phyloP scores from a whole-genome alignment of 2,113 vertebrate species.

The Strigops habroptila region DNA sequence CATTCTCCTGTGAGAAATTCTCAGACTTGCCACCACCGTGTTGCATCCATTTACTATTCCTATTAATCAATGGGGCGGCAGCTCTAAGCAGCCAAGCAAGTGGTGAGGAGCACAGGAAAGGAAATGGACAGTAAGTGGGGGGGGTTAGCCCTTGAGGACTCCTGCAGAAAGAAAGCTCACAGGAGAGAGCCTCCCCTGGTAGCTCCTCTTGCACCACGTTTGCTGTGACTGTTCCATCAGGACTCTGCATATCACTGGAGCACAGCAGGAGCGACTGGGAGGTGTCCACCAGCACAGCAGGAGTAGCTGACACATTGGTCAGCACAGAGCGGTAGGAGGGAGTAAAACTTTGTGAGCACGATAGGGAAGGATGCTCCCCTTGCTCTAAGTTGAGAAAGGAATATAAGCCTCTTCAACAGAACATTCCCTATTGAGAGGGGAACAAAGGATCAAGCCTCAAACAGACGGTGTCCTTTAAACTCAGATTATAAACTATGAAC shows the following conservation, averaged over 20 bases:
- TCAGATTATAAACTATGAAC: not conserved
- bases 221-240: not conserved
- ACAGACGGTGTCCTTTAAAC: not conserved
- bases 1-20: not conserved
- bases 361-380: not conserved
- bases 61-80: not conserved
- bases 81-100: not conserved
- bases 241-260: not conserved
- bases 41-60: not conserved
- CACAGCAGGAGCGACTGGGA: fast-evolving
- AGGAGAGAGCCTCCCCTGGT: not conserved
- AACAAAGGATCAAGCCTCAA: not conserved
- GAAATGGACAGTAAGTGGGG: not conserved
- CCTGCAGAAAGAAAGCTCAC: not conserved
- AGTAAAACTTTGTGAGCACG: not conserved
- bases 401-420: not conserved
- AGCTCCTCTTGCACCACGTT: not conserved
- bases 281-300: not conserved
- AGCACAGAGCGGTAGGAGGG: not conserved
- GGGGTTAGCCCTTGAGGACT: not conserved
- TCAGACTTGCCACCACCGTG: not conserved
- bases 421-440: not conserved
- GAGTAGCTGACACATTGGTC: not conserved
- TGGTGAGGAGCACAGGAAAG: not conserved
- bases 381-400: not conserved